Conservation (phyloP, 92 coral and sea anemone genomes). For the Palythoa grandiflora region DNA sequence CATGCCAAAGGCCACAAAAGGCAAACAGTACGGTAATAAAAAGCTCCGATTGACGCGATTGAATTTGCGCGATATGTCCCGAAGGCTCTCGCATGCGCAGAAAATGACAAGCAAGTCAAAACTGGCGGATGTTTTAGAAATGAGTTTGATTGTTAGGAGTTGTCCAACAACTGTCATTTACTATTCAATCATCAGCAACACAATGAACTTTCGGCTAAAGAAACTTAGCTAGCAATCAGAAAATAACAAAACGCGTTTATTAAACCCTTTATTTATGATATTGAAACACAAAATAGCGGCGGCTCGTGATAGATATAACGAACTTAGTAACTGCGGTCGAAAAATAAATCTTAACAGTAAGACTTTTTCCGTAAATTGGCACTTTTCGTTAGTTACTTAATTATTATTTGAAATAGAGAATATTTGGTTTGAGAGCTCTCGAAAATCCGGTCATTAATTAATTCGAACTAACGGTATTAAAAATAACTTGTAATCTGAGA, state of each 20-base stretch:
- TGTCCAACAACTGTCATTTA: neutral
- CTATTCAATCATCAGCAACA: constrained; percentile 6
- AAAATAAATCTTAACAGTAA: neutral
- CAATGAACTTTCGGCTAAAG: constrained; percentile 22
- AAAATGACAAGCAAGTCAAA: constrained; percentile 1
- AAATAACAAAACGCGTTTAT: neutral
- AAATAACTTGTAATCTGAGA: neutral
- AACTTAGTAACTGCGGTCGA: neutral
- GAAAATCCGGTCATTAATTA: neutral
- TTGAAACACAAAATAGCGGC: neutral
- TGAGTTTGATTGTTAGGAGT: constrained; percentile 23
- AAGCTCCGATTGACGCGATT: constrained; percentile 11
- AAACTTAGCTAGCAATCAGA: neutral
- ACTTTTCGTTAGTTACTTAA: neutral
- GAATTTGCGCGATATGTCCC: constrained; percentile 9
- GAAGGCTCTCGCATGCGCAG: constrained; percentile 24
- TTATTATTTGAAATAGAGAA: neutral
- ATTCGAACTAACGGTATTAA: neutral
- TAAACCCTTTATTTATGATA: neutral
- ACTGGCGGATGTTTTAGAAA: constrained; percentile 35
- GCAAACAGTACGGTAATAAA: constrained; percentile 6
- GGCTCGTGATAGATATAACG: neutral
- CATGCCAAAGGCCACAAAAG: constrained; percentile 33
- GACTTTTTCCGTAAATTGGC: neutral
- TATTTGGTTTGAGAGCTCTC: neutral